phyloP scores from a whole-genome alignment of 53 echinoderm and acorn worm genomes.

The Zoroaster sp. region DNA sequence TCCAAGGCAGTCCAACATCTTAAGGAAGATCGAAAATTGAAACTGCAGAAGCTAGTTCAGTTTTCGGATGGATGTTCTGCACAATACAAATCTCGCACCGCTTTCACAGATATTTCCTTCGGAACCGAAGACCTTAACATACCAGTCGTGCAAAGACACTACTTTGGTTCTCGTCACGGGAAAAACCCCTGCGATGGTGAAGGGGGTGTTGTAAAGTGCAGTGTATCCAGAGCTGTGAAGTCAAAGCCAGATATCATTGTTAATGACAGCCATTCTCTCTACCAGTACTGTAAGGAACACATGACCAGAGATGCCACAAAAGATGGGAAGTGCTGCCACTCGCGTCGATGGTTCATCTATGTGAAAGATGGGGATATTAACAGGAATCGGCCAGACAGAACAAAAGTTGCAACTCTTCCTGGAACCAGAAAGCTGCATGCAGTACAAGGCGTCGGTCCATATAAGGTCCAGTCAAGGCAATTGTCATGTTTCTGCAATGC shows the following conservation, averaged over 20 bases:
- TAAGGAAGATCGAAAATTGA: background rate
- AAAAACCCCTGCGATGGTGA: constrained; percentile 59
- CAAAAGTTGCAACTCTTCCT: constrained; percentile 28
- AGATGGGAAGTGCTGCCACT: constrained; percentile 30
- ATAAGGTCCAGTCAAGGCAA: background rate
- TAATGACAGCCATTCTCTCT: constrained; percentile 15
- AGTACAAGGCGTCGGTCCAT: background rate
- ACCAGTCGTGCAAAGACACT: constrained; percentile 16
- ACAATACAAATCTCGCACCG: constrained; percentile 50
- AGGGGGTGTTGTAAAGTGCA: constrained; percentile 46
- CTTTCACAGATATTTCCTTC: constrained; percentile 38
- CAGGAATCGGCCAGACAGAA: constrained; percentile 12
- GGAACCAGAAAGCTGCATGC: constrained; percentile 44
- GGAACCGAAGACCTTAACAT: constrained; percentile 10
- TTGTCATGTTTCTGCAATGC: background rate
- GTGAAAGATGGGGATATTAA: constrained; percentile 12
- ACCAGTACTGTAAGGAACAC: constrained; percentile 8
- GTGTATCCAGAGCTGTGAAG: background rate
- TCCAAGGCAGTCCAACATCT: too few species aligned
- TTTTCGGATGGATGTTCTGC: constrained; percentile 58
- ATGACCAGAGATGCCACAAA: background rate
- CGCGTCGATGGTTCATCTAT: constrained; percentile 17
- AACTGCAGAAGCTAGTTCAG: constrained; percentile 27
- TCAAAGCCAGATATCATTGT: background rate
- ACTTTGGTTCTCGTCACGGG: constrained; percentile 48